phyloP scores from a whole-genome alignment of 2,113 vertebrate genomes.

The Carettochelys insculpta region DNA sequence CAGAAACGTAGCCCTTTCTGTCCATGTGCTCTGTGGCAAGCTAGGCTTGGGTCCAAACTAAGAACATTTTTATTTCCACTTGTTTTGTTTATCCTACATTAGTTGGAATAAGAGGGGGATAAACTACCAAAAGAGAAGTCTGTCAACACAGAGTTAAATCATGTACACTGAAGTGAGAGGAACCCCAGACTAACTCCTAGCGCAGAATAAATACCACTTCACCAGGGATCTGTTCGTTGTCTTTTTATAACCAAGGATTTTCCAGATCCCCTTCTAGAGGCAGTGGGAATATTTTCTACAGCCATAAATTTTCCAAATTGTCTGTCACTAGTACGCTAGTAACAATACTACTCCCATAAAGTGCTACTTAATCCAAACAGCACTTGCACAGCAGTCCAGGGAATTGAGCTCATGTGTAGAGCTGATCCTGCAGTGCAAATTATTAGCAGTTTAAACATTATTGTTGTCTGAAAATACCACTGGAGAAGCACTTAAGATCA shows the following conservation, averaged over 20 bases:
- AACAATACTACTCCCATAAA: slow-evolving; percentile 24
- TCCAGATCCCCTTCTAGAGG: not conserved
- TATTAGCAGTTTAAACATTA: not conserved
- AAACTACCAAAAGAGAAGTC: not conserved
- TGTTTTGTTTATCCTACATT: not conserved
- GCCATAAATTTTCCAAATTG: not conserved
- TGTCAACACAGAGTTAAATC: not conserved
- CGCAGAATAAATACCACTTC: not conserved
- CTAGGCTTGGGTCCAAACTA: not conserved
- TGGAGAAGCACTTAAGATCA: not conserved
- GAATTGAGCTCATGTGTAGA: not conserved
- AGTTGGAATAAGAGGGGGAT: not conserved
- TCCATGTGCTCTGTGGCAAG: not conserved
- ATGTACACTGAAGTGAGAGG: not conserved
- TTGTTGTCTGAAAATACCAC: not conserved
- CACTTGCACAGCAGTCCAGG: not conserved
- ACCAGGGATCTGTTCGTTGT: not conserved
- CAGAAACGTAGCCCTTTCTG: not conserved
- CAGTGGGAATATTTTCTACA: not conserved
- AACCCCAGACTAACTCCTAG: not conserved
- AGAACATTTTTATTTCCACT: not conserved
- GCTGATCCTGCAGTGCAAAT: not conserved
- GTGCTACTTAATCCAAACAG: not conserved
- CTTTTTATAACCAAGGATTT: not conserved
- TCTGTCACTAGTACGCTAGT: slow-evolving; percentile 23